Base-by-base conservation (phyloP, 1,140 invertebrate genomes). In the Dysdera silvatica region DNA sequence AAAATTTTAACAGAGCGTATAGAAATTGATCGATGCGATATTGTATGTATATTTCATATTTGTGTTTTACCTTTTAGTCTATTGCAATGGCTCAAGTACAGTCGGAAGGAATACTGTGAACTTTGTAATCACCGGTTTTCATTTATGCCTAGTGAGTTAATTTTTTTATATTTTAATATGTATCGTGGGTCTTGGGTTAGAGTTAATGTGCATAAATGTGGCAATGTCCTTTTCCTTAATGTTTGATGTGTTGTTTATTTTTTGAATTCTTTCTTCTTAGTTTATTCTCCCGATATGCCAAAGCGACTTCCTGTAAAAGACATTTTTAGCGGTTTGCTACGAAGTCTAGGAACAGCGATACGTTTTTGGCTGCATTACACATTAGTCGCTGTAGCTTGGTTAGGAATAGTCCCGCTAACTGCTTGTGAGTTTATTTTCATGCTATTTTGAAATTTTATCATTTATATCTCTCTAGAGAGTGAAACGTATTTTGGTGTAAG, bases 201-300 rank as follows among this genome's bases (percentile, higher is more conserved):
- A 47, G 7, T 10, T 47, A n/a, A 20, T n/a, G 7, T 47, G 7
- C 14, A 10, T 20, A n/a, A 8, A 33, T 32, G 29, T 20, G 8
- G 3, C 14, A 28, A 49, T 6, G 7, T 26, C 24, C 26, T 49
- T 28, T 23, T 28, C 28, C 31, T 23, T 49, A 26, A 49, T 49
- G 12, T 12, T 28, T 49, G 2, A 49, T 16, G n/a, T 26, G 35
- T 0, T 60, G 26, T 55, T 16, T n/a, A 24, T 18, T 23, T 23
- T 61, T 40, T 31, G 18, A 29, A 41, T 41, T 49, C 59, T 51
- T 63, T 66, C 65, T 59, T 68, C 54, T 73, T 70, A 83, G 82
- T 99, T 68, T 99, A 99, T 79, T 94, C 94, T 10, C 91, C 95
- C 24, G 95, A 99, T 74, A 99, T 99, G 96, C 96, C 96, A 10